Base-by-base conservation (phyloP, 2,797 vertebrate genomes). In the Rhinichthys osculus region DNA sequence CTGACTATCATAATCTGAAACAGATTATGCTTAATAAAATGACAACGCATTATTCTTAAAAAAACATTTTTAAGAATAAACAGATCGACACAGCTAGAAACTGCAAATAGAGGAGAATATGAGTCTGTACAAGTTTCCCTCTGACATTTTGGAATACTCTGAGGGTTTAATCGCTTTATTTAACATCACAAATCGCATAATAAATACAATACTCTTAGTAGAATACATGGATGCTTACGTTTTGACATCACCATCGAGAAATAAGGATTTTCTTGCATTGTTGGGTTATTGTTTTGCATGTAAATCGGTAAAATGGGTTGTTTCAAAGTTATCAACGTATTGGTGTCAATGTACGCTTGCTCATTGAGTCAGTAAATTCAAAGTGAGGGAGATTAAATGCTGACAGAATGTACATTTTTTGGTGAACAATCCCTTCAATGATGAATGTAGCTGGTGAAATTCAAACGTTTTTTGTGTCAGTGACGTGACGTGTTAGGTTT, bases 401-500 rank as follows among this genome's bases (percentile, higher is more conserved):
- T 57, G 38, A 62, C 23, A 42, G 23, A 78, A 23, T 54, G 6
- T 54, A 2, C 0, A 3, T 54, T n/a, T 7, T 52, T 70, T 16
- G 16, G 33, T 40, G 74, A 72, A 59, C 14, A 42, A 44, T 14
- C 42, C 11, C 5, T 42, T 27, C 19, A 66, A 54, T 54, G 33
- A n/a, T 76, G 33, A 54, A 14, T 16, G 30, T 33, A 30, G n/a
- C 33, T 70, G 17, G 35, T 57, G 50, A 71, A 78, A 57, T 78
- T 57, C 47, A 78, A 69, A 62, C 3, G 2, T 16, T 52, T 69
- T 54, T 78, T 44, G 76, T 79, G 64, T 72, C 84, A 23, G 52
- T 62, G 16, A 62, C 4, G 54, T 50, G 84, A 72, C n/a, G 50
- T 21, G 23, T n/a, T 4, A 0, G 10, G n/a, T n/a, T 59, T 35